Evolutionary conservation across 1,140 invertebrate genomes (phyloP).

Genomic region (Bathynomus jamesi): DNA sequence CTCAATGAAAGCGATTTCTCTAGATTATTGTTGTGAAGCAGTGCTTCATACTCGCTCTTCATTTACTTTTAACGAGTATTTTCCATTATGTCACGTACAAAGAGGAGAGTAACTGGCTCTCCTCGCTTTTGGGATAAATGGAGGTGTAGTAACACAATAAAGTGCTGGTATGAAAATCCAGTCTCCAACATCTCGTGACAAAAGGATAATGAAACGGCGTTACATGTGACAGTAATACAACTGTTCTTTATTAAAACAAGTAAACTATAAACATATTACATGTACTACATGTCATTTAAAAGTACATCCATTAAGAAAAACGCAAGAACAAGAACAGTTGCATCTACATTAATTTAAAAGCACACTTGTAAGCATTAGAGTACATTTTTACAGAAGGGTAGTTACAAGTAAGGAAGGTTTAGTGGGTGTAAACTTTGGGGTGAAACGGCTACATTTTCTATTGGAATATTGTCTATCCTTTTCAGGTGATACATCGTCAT

Average conservation of each 20-base stretch:
- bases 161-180: too few relatives aligned
- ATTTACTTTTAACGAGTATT: too few relatives aligned
- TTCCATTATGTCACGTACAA: too few relatives aligned
- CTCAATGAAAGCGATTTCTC: too few relatives aligned
- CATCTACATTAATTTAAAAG: conserved; percentile 36
- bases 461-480: not conserved
- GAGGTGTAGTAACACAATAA: too few relatives aligned
- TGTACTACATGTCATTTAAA: conserved; percentile 36
- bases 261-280: conserved; percentile 36
- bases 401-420: conserved; percentile 33
- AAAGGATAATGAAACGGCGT: conserved; percentile 5
- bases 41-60: too few relatives aligned
- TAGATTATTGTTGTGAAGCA: too few relatives aligned
- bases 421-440: conserved; percentile 20
- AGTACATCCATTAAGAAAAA: conserved; percentile 36
- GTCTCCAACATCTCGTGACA: too few relatives aligned
- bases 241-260: conserved; percentile 36
- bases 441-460: not conserved
- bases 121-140: too few relatives aligned
- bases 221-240: conserved; percentile 30
- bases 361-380: conserved; percentile 35
- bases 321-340: conserved; percentile 36
- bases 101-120: too few relatives aligned
- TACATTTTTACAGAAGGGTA: conserved; percentile 35
- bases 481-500: not conserved